Evolutionary conservation across 2,113 vertebrate species (phyloP).

Genomic region (Neopipo cinnamomea): DNA sequence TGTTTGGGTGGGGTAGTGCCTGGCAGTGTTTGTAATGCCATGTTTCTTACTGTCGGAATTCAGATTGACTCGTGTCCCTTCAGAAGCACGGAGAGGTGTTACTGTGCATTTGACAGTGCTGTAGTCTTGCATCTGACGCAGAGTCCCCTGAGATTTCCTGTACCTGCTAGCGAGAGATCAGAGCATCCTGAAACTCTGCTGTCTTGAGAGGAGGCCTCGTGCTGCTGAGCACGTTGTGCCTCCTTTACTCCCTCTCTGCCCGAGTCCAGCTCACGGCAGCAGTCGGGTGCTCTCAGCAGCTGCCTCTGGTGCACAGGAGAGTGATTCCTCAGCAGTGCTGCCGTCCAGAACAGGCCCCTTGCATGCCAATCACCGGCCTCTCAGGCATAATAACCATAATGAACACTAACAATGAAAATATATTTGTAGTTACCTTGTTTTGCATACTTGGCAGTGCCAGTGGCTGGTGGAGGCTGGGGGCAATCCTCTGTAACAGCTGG

Average conservation of each 20-base stretch:
- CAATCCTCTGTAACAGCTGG: neutral
- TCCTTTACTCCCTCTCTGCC: neutral
- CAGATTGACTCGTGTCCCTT: conserved; percentile 6
- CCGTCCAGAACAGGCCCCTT: neutral
- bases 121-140: neutral
- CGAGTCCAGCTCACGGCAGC: neutral
- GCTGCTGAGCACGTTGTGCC: neutral
- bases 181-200: neutral
- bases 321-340: neutral
- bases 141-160: neutral
- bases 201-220: neutral
- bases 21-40: neutral
- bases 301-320: neutral
- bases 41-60: neutral
- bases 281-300: neutral
- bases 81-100: neutral
- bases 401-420: conserved; percentile 39
- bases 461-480: neutral
- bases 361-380: neutral
- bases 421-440: conserved; percentile 36
- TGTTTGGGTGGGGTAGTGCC: neutral
- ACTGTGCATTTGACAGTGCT: neutral
- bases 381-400: conserved; percentile 18
- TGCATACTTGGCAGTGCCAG: conserved; percentile 15
- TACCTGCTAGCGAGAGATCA: neutral